Evolutionary conservation across 2,113 vertebrate genomes (phyloP).

Genomic region (Manacus vitellinus): DNA sequence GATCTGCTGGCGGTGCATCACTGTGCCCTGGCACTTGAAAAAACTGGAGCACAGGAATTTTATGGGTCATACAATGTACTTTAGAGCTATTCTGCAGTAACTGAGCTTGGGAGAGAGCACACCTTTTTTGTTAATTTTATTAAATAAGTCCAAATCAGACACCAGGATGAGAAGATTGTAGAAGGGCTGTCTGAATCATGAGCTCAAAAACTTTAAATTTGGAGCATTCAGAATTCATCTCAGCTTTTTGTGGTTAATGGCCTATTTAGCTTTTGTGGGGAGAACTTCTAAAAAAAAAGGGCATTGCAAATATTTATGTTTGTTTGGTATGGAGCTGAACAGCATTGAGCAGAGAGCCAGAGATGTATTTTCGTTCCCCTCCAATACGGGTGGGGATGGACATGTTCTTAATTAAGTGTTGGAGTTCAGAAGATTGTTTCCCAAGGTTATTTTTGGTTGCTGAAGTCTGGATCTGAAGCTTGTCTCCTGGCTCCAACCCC

Average conservation of each 20-base stretch:
- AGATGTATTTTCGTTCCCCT: not conserved
- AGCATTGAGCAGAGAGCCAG: not conserved
- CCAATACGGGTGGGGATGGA: not conserved
- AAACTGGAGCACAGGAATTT: not conserved
- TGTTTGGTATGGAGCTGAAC: not conserved
- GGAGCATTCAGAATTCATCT: not conserved
- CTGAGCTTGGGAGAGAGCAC: not conserved
- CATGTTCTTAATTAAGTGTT: constrained; percentile 58
- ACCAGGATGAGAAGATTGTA: not conserved
- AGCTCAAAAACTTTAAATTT: not conserved
- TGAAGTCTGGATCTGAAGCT: constrained; percentile 3
- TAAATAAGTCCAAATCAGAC: not conserved
- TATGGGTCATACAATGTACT: not conserved
- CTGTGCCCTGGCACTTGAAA: not conserved
- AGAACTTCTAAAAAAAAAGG: not conserved
- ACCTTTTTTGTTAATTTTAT: not conserved
- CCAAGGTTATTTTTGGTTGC: constrained; percentile 66
- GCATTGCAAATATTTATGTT: not conserved
- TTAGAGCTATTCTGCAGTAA: not conserved
- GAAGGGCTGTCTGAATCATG: not conserved
- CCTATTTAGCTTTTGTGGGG: not conserved
- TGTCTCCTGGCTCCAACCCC: not conserved
- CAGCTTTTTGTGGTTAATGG: not conserved
- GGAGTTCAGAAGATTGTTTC: constrained; percentile 41
- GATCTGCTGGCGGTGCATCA: not conserved